Percentiles rank a stretch among this genome's conserved stretches.
Evolutionary conservation across 37 sponge, comb jelly and placozoan species (phyloP).

Genomic region (Corticium candelabrum): DNA sequence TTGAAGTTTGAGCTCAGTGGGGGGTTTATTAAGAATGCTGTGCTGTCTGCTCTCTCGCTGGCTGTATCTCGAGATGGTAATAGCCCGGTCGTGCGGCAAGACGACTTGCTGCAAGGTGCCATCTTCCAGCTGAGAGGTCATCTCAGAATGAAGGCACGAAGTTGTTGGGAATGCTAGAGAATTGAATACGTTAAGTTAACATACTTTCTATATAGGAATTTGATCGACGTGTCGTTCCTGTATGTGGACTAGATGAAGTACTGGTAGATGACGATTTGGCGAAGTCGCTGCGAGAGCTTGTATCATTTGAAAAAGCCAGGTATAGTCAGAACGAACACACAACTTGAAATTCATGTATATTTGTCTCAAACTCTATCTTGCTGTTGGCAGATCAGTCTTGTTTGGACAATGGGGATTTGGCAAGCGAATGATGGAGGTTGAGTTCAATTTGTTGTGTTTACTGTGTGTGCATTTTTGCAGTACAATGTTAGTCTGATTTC

Average conservation of each 20-base stretch:
- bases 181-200: not conserved
- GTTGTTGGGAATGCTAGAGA: not conserved
- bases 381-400: constrained; percentile 63
- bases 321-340: too few relatives aligned
- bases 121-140: constrained; percentile 73
- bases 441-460: too few relatives aligned
- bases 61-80: constrained; percentile 75
- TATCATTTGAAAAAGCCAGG: constrained; percentile 76
- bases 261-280: constrained; percentile 30
- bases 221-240: constrained; percentile 61
- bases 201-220: constrained; percentile 39
- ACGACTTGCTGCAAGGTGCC: constrained; percentile 64
- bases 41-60: constrained; percentile 66
- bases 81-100: constrained; percentile 46
- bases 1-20: constrained; percentile 67
- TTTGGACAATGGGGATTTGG: constrained; percentile 89
- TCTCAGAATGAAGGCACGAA: constrained; percentile 74
- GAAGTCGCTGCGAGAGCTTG: constrained; percentile 46
- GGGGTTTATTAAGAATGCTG: constrained; percentile 77
- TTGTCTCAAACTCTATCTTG: too few relatives aligned
- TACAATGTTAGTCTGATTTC: too few relatives aligned
- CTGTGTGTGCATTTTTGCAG: too few relatives aligned
- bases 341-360: too few relatives aligned
- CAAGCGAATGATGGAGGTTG: constrained; percentile 25
- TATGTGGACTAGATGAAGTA: constrained; percentile 51